Conservation (phyloP, 2,113 vertebrate genomes). For the Aptenodytes patagonicus region DNA sequence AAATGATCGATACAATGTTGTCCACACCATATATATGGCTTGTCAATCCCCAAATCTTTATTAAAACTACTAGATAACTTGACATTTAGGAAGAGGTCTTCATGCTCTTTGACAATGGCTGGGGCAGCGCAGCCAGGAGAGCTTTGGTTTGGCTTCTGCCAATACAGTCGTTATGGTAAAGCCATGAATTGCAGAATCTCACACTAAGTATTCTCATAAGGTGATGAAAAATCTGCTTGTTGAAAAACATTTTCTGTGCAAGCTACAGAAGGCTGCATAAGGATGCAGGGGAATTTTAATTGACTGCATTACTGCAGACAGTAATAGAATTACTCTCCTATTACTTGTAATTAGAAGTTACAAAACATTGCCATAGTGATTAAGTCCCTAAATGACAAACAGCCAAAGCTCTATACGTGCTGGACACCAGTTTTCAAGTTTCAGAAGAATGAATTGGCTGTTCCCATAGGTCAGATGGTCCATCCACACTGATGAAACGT, state of each 20-base stretch:
- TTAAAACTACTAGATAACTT: neutral
- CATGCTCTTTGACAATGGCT: neutral
- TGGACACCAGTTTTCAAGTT: neutral
- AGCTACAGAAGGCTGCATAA: neutral
- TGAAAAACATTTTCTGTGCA: neutral
- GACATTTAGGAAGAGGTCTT: neutral
- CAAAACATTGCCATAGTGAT: neutral
- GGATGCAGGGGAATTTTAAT: neutral
- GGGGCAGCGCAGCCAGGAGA: neutral
- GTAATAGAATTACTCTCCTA: neutral
- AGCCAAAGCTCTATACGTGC: neutral
- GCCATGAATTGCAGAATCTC: neutral
- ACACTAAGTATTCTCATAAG: neutral
- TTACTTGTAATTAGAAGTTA: neutral
- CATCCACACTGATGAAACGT: rapidly evolving
- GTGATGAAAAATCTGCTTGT: neutral
- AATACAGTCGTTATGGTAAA: neutral
- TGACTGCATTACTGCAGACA: neutral
- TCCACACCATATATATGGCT: no score
- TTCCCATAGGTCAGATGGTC: neutral
- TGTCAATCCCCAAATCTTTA: neutral
- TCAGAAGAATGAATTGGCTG: neutral
- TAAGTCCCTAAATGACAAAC: neutral
- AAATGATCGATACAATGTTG: neutral
- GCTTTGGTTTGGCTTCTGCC: neutral